These are phyloP conservation scores for Rhinogobio ventralis DNA, from an alignment of 2,797 vertebrate genomes.

Conservation along the genomic window DNA sequence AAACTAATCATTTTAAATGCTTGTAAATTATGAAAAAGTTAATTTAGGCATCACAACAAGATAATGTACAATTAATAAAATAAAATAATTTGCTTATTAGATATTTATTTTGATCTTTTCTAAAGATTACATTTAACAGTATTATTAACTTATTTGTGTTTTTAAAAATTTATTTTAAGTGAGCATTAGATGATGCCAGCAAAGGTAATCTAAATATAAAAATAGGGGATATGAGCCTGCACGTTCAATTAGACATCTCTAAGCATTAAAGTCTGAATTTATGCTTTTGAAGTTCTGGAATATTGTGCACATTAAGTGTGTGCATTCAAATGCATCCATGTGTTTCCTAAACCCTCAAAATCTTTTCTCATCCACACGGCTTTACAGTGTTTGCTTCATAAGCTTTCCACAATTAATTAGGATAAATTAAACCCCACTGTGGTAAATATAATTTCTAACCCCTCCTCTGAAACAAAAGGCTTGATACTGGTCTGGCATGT, in stretches of 20 bases:
- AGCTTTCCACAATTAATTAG: constrained; percentile 25
- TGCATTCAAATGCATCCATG: neutral
- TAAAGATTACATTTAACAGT: neutral
- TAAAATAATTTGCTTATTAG: no score
- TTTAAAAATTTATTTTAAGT: neutral
- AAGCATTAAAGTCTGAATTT: neutral
- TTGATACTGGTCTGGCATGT: neutral
- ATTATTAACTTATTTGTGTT: neutral
- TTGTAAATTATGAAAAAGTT: no score
- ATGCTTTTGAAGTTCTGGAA: neutral
- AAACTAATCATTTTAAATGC: neutral
- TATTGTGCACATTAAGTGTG: neutral
- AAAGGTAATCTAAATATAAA: neutral
- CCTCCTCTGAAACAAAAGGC: neutral
- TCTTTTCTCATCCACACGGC: neutral
- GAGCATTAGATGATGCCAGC: neutral
- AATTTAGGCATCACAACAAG: neutral
- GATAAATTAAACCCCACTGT: constrained; percentile 10
- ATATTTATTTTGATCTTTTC: neutral
- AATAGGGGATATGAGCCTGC: neutral
- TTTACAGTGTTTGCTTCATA: constrained; percentile 19
- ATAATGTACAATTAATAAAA: neutral
- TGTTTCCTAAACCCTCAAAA: constrained; percentile 30
- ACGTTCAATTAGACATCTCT: neutral
- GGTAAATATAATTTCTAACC: neutral